These are phyloP conservation scores for Neoscelio sp. DNA, from an alignment of 2,888 invertebrate species.

Conservation along the genomic window DNA sequence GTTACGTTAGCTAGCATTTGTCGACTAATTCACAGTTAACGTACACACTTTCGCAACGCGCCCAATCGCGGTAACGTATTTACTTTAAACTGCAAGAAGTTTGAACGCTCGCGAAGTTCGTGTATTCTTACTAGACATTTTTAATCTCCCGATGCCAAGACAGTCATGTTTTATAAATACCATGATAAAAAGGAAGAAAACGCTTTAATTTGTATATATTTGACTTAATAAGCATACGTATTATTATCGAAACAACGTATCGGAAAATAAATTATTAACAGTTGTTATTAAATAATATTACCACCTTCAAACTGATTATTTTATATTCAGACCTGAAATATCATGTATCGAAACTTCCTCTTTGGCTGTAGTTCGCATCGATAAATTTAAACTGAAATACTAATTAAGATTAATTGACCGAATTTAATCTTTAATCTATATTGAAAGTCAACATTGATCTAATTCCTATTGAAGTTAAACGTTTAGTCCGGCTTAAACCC, in stretches of 20 bases:
- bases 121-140: constrained; percentile 31
- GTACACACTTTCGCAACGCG: constrained; percentile 26
- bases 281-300: too few species aligned
- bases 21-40: constrained; percentile 36
- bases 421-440: constrained; percentile 46
- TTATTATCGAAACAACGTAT: too few species aligned
- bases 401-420: constrained; percentile 54
- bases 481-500: constrained; percentile 29
- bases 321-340: constrained; percentile 7
- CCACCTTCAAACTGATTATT: too few species aligned
- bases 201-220: not conserved
- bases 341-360: not conserved
- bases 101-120: constrained; percentile 14
- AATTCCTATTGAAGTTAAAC: constrained; percentile 38
- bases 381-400: constrained; percentile 43
- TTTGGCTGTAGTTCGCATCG: not conserved
- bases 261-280: too few species aligned
- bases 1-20: constrained; percentile 3
- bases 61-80: constrained; percentile 34
- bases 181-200: not conserved
- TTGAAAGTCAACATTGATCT: constrained; percentile 39
- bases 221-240: too few species aligned
- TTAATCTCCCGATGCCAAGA: constrained; percentile 19
- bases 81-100: constrained; percentile 18
- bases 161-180: not conserved